These are phyloP conservation scores for Apteryx mantelli DNA, from an alignment of 2,113 vertebrate genomes.

Conservation along the genomic window DNA sequence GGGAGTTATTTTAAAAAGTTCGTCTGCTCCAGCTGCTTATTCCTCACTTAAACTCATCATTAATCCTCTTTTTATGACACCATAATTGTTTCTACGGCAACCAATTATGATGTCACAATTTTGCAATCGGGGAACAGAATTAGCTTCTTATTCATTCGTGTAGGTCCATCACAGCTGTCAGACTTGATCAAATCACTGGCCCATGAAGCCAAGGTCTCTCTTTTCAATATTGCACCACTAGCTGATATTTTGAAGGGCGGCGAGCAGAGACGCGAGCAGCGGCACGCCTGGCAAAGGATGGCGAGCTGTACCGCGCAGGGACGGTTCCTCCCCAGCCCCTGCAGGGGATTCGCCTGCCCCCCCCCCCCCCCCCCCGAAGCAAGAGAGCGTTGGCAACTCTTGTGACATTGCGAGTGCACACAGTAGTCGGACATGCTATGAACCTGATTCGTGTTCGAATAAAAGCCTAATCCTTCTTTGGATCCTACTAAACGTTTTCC, in stretches of 20 bases:
- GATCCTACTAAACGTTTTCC: neutral
- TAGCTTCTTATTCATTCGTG: conserved; percentile 34
- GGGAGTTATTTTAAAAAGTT: conserved; percentile 52
- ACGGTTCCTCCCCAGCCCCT: neutral
- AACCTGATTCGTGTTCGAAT: neutral
- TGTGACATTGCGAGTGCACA: neutral
- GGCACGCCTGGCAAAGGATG: neutral
- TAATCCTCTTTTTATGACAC: conserved; percentile 60
- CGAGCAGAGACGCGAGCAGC: neutral
- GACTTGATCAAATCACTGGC: neutral
- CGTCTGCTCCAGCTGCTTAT: conserved; percentile 68
- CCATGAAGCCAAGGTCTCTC: neutral
- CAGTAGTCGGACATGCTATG: neutral
- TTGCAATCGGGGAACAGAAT: conserved; percentile 18
- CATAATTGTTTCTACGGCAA: conserved; percentile 66
- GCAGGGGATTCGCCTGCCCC: neutral
- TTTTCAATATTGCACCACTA: neutral
- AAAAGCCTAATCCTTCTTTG: conserved; percentile 13
- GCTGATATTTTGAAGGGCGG: neutral
- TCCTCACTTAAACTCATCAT: conserved; percentile 55
- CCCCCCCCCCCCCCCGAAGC: neutral
- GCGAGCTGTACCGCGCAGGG: neutral
- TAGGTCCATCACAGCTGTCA: neutral
- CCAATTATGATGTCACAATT: conserved; percentile 40
- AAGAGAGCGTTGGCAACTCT: neutral